Percentiles rank a stretch among this genome's conserved stretches.
Conservation (phyloP, 2,888 invertebrate species). For the Anticlea derivata region DNA sequence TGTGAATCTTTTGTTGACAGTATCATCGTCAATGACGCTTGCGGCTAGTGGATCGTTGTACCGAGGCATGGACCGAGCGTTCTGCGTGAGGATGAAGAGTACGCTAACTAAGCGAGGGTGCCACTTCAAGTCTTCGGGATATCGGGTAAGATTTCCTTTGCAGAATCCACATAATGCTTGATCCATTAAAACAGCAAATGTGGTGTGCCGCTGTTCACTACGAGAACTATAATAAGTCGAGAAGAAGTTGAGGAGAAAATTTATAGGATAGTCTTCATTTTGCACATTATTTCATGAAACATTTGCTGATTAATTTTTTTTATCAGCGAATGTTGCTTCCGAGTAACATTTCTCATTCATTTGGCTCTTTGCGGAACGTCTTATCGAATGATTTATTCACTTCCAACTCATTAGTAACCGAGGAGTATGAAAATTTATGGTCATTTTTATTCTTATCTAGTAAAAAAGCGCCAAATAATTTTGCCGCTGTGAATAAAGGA, state of each 20-base stretch:
- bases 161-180: neutral
- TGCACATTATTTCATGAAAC: no score
- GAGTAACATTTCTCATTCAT: slow-evolving; percentile 25
- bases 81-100: slow-evolving; percentile 98
- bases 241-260: no score
- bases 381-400: slow-evolving; percentile 44
- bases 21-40: slow-evolving; percentile 92
- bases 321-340: slow-evolving; percentile 18
- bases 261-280: no score
- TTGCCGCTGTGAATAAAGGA: slow-evolving; percentile 8
- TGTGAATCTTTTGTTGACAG: slow-evolving; percentile 75
- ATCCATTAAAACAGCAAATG: neutral
- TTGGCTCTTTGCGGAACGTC: slow-evolving; percentile 27
- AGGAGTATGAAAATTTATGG: slow-evolving; percentile 66
- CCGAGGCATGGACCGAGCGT: slow-evolving; percentile 95
- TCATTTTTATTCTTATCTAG: slow-evolving; percentile 65
- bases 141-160: slow-evolving; percentile 88
- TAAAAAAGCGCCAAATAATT: slow-evolving; percentile 22
- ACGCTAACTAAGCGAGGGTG: slow-evolving; percentile 98
- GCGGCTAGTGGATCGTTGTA: slow-evolving; percentile 87
- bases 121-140: slow-evolving; percentile 98
- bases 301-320: slow-evolving; percentile 5
- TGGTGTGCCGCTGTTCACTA: neutral
- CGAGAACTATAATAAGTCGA: no score
- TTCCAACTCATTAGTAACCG: slow-evolving; percentile 46